Evolutionary conservation across 1,140 invertebrate species (phyloP).

Genomic region (Conus ventricosus): DNA sequence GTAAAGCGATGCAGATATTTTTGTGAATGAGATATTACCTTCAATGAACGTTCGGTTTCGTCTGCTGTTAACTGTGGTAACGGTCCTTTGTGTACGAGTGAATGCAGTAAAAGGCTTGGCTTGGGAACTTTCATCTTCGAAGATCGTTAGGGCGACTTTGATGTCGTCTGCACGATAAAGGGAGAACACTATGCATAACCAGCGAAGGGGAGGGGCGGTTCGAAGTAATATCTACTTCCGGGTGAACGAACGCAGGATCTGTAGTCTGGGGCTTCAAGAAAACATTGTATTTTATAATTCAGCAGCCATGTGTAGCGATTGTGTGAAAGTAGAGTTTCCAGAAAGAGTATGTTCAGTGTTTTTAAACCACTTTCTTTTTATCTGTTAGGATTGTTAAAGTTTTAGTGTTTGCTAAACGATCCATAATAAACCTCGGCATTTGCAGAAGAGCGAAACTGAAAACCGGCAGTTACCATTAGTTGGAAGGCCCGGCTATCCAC

Average conservation of each 20-base stretch:
- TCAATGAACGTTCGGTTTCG: slow-evolving; percentile 17
- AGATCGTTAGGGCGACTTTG: neutral
- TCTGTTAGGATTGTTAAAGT: neutral
- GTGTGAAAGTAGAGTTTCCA: slow-evolving; percentile 48
- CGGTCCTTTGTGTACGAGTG: neutral
- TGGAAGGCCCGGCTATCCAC: neutral
- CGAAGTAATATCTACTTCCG: neutral
- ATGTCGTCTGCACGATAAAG: slow-evolving; percentile 26
- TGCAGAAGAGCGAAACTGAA: neutral
- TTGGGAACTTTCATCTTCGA: slow-evolving; percentile 19
- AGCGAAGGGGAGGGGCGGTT: neutral
- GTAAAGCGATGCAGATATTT: too few relatives aligned
- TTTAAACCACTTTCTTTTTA: neutral
- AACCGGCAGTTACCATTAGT: neutral
- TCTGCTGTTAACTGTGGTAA: slow-evolving; percentile 14
- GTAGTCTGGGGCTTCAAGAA: neutral
- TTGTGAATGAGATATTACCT: slow-evolving; percentile 1
- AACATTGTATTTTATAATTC: neutral
- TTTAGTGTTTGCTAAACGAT: neutral
- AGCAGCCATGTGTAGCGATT: slow-evolving; percentile 41
- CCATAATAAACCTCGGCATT: neutral
- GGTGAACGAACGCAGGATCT: neutral
- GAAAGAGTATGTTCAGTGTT: slow-evolving; percentile 31
- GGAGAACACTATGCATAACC: neutral
- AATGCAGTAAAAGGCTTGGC: slow-evolving; percentile 17